Percentiles rank a stretch among this genome's conserved stretches.
These are phyloP conservation scores for Colossoma macropomum DNA, from an alignment of 2,113 vertebrate species.

Conservation along the genomic window DNA sequence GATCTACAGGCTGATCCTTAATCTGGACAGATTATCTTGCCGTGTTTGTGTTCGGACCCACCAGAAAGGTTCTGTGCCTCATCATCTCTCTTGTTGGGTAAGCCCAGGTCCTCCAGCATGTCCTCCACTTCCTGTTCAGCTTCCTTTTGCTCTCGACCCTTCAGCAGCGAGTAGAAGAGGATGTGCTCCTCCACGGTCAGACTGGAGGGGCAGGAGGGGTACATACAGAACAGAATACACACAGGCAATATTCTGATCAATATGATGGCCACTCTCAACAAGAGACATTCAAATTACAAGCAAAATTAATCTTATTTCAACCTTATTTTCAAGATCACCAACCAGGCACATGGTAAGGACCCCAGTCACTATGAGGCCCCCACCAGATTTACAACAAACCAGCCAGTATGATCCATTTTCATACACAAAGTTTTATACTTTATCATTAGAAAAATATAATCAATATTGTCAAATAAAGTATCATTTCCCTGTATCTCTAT, in stretches of 20 bases:
- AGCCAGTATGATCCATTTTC: too few relatives aligned
- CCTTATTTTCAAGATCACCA: too few relatives aligned
- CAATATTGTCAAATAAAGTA: too few relatives aligned
- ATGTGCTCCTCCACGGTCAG: constrained; percentile 88
- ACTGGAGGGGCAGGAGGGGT: constrained; percentile 36
- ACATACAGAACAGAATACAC: not conserved
- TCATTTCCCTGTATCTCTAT: too few relatives aligned
- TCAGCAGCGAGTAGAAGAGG: constrained; percentile 86
- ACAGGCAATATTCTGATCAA: not conserved
- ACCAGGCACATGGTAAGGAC: too few relatives aligned
- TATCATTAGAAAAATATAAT: too few relatives aligned
- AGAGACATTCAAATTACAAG: not conserved
- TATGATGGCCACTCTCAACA: not conserved
- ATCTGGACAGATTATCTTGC: too few relatives aligned
- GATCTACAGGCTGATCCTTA: too few relatives aligned
- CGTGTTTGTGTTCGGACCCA: constrained; percentile 50
- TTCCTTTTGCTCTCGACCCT: constrained; percentile 83
- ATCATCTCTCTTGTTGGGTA: constrained; percentile 89
- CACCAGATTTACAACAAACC: too few relatives aligned
- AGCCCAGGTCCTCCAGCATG: constrained; percentile 88
- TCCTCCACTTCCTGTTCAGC: constrained; percentile 84
- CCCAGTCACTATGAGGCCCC: too few relatives aligned
- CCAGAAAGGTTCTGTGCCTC: constrained; percentile 93
- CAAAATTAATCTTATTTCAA: too few relatives aligned
- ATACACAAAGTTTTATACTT: too few relatives aligned